Conservation (phyloP, 2,888 invertebrate genomes). For the Lasioglossum calceatum region DNA sequence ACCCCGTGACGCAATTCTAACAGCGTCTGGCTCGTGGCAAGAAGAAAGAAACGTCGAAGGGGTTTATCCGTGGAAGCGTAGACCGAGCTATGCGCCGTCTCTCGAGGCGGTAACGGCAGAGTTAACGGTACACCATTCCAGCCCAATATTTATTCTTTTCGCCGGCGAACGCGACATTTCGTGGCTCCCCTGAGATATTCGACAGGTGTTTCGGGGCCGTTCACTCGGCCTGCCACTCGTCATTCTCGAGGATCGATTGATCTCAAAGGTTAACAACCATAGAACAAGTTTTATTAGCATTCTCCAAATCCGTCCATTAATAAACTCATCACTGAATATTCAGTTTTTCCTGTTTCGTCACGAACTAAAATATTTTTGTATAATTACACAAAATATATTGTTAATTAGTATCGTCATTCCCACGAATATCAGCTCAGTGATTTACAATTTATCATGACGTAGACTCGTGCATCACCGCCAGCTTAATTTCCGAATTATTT, state of each 20-base stretch:
- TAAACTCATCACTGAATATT: background rate
- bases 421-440: background rate
- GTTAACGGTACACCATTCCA: constrained; percentile 83
- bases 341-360: background rate
- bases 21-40: constrained; percentile 35
- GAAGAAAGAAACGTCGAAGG: constrained; percentile 68
- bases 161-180: constrained; percentile 69
- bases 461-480: too few relatives aligned
- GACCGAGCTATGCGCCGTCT: constrained; percentile 67
- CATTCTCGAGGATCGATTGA: background rate
- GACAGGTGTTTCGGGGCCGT: constrained; percentile 29
- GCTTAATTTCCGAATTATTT: background rate
- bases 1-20: constrained; percentile 45
- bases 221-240: background rate
- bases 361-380: background rate
- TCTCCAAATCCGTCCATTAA: background rate
- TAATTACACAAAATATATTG: background rate
- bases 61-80: constrained; percentile 66
- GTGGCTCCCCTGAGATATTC: constrained; percentile 42
- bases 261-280: background rate
- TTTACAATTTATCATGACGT: too few relatives aligned
- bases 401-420: background rate
- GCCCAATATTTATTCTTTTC: constrained; percentile 84
- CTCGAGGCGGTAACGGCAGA: constrained; percentile 84
- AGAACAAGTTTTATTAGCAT: background rate